These are phyloP conservation scores for Aphelenchoides avenae DNA, from an alignment of 1,140 invertebrate genomes.

Conservation along the genomic window DNA sequence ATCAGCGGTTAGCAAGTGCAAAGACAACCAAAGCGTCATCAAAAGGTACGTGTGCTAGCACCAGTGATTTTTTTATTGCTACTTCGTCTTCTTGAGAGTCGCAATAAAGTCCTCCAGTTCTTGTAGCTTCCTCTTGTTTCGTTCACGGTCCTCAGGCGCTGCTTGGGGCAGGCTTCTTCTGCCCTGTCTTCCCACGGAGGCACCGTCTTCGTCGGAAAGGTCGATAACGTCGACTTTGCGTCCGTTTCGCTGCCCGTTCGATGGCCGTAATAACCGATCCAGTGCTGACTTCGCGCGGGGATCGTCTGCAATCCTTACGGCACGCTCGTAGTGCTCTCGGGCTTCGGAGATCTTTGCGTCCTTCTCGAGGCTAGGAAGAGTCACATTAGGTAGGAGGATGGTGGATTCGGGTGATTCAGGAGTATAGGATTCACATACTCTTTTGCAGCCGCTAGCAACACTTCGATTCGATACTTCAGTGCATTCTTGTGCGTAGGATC, in stretches of 20 bases:
- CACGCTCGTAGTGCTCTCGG: slow-evolving; percentile 2
- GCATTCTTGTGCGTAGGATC: slow-evolving; percentile 26
- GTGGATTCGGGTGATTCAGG: not conserved
- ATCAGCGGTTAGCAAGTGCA: too few relatives aligned
- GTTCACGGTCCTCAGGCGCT: slow-evolving; percentile 9
- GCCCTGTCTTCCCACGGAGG: not conserved
- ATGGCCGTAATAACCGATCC: too few relatives aligned
- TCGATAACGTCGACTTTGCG: not conserved
- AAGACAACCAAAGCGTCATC: too few relatives aligned
- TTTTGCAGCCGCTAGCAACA: slow-evolving; percentile 15
- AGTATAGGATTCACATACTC: slow-evolving; percentile 13
- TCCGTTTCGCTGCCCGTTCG: slow-evolving; percentile 4
- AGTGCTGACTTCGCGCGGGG: too few relatives aligned
- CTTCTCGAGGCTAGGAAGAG: slow-evolving; percentile 8
- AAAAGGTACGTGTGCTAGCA: too few relatives aligned
- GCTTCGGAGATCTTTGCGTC: not conserved
- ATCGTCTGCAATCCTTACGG: slow-evolving; percentile 1
- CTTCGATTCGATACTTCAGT: slow-evolving; percentile 24
- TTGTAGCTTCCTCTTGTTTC: slow-evolving; percentile 17
- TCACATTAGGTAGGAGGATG: not conserved
- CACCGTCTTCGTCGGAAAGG: not conserved
- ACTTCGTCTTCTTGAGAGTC: slow-evolving; percentile 23
- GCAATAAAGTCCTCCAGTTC: slow-evolving; percentile 37
- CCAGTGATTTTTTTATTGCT: not conserved
- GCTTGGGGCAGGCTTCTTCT: not conserved